These are phyloP conservation scores for Phocides pigmalion DNA, from an alignment of 1,140 invertebrate genomes.

Conservation along the genomic window DNA sequence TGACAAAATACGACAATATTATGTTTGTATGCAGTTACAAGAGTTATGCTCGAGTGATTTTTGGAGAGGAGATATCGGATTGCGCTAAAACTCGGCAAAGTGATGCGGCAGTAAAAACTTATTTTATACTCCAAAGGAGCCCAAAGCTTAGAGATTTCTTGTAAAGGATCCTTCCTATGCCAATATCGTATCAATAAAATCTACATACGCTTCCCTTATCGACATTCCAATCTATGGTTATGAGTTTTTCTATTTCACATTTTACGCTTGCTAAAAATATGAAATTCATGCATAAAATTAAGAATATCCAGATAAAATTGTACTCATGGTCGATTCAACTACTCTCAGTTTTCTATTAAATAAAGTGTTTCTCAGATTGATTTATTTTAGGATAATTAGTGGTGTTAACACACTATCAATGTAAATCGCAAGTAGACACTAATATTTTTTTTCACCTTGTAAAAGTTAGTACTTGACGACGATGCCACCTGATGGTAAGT, in stretches of 20 bases:
- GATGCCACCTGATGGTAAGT: no score
- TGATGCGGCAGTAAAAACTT: slow-evolving; percentile 43
- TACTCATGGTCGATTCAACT: no score
- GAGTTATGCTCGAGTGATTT: slow-evolving; percentile 13
- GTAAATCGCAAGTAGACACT: no score
- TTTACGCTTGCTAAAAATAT: neutral
- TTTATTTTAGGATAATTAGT: no score
- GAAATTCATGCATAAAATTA: neutral
- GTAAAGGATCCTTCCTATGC: slow-evolving; percentile 42
- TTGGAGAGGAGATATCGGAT: slow-evolving; percentile 2
- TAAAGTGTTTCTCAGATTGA: no score
- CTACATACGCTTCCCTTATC: slow-evolving; percentile 48
- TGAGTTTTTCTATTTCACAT: slow-evolving; percentile 3
- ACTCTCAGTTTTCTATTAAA: no score
- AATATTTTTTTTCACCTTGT: no score
- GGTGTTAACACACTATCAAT: no score
- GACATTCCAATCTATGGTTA: neutral
- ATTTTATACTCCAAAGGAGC: slow-evolving; percentile 43
- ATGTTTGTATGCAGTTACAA: slow-evolving; percentile 4
- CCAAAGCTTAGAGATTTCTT: slow-evolving; percentile 33
- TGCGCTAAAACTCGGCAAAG: slow-evolving; percentile 28
- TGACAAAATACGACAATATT: no score
- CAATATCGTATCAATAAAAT: slow-evolving; percentile 58
- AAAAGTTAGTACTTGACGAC: no score
- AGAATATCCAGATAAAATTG: no score